phyloP scores from a whole-genome alignment of 2,888 invertebrate genomes.

The Caenorhabditis sulstoni region DNA sequence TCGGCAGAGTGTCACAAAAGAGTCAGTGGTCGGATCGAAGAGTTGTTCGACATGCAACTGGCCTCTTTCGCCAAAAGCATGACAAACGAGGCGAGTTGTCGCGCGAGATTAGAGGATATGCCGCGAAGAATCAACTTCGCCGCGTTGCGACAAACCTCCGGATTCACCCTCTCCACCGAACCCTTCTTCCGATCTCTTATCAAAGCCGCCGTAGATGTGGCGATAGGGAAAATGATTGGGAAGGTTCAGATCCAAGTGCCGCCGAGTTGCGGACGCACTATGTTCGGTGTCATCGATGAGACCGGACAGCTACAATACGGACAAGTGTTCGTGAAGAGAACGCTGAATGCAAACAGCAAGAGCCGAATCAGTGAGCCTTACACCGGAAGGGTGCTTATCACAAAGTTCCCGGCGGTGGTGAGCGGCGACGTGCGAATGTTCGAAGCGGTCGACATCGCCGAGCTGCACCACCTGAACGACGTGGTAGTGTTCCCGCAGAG shows the following conservation, averaged over 20 bases:
- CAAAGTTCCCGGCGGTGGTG: slow-evolving; percentile 82
- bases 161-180: slow-evolving; percentile 67
- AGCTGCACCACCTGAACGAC: slow-evolving; percentile 79
- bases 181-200: slow-evolving; percentile 77
- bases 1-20: slow-evolving; percentile 64
- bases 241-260: slow-evolving; percentile 67
- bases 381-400: slow-evolving; percentile 78
- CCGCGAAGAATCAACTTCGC: slow-evolving; percentile 64
- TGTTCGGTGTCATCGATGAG: slow-evolving; percentile 78
- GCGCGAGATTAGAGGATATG: slow-evolving; percentile 62
- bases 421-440: slow-evolving; percentile 81
- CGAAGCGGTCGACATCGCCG: slow-evolving; percentile 77
- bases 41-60: slow-evolving; percentile 72
- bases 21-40: slow-evolving; percentile 70
- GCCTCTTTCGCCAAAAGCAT: slow-evolving; percentile 62
- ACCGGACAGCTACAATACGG: slow-evolving; percentile 74
- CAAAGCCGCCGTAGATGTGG: slow-evolving; percentile 62
- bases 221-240: slow-evolving; percentile 38
- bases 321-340: slow-evolving; percentile 75
- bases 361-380: slow-evolving; percentile 19
- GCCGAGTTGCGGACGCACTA: slow-evolving; percentile 63
- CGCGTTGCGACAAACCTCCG: slow-evolving; percentile 29
- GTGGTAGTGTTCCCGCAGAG: slow-evolving; percentile 82
- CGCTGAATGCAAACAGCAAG: slow-evolving; percentile 60
- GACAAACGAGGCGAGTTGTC: slow-evolving; percentile 66